A percentile compares a stretch with the other conserved stretches of the same genome.
phyloP scores from a whole-genome alignment of 2,888 invertebrate genomes.

The Parnassius apollo region DNA sequence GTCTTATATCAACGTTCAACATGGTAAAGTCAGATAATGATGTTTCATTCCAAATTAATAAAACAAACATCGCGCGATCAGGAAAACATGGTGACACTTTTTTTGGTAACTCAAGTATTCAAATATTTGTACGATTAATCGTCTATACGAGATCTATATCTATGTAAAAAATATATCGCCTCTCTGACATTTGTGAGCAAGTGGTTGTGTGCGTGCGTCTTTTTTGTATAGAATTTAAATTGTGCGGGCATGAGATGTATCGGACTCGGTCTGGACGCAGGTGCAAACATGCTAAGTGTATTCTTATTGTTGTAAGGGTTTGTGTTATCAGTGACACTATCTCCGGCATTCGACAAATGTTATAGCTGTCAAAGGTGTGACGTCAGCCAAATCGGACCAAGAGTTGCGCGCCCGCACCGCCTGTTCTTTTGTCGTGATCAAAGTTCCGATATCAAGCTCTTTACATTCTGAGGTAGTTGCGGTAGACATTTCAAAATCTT shows the following conservation, averaged over 20 bases:
- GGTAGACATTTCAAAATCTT: constrained; percentile 27
- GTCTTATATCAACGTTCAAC: constrained; percentile 63
- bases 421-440: constrained; percentile 50
- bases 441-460: constrained; percentile 52
- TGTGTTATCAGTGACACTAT: constrained; percentile 80
- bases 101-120: constrained; percentile 39
- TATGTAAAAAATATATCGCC: constrained; percentile 21
- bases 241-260: constrained; percentile 62
- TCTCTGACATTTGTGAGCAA: constrained; percentile 14
- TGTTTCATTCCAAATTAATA: constrained; percentile 74
- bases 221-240: constrained; percentile 47
- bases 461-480: constrained; percentile 37
- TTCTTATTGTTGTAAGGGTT: constrained; percentile 80
- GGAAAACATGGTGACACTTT: constrained; percentile 63
- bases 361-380: constrained; percentile 79
- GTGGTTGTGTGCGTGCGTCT: constrained; percentile 46
- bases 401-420: constrained; percentile 52
- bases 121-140: constrained; percentile 32
- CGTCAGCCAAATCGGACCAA: constrained; percentile 69
- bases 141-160: constrained; percentile 28
- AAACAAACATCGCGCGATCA: constrained; percentile 55
- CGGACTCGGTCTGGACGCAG: constrained; percentile 65
- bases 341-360: constrained; percentile 78
- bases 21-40: constrained; percentile 80
- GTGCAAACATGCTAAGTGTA: constrained; percentile 81